These are phyloP conservation scores for Pristis pectinata DNA, from an alignment of 2,797 vertebrate species.

Conservation along the genomic window DNA sequence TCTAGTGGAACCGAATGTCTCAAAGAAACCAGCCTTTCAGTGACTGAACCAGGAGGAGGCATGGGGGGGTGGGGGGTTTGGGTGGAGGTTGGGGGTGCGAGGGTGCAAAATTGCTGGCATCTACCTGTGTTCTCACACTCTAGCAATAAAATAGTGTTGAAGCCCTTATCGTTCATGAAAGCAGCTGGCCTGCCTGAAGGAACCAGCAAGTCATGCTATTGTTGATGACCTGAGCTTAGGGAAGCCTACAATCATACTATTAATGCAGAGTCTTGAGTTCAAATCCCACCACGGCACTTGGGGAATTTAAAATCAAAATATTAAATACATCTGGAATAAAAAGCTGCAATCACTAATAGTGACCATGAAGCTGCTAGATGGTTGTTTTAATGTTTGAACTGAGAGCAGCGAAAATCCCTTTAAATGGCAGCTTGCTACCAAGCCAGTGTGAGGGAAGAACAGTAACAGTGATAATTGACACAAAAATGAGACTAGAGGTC, in stretches of 20 bases:
- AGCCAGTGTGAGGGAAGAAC: background rate
- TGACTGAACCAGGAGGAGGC: too few relatives aligned
- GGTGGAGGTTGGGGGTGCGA: too few relatives aligned
- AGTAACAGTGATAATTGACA: background rate
- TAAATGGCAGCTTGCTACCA: background rate
- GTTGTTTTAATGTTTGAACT: background rate
- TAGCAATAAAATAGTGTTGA: background rate
- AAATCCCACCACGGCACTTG: too few relatives aligned
- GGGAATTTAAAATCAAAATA: too few relatives aligned
- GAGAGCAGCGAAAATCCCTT: background rate
- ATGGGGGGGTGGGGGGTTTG: too few relatives aligned
- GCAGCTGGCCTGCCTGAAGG: background rate
- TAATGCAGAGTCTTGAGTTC: too few relatives aligned
- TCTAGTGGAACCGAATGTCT: background rate
- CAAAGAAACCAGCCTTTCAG: background rate
- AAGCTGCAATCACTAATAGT: too few relatives aligned
- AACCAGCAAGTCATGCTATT: background rate
- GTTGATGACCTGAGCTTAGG: background rate
- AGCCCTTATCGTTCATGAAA: background rate
- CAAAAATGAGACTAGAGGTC: too few relatives aligned
- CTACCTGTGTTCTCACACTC: background rate
- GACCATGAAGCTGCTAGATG: too few relatives aligned
- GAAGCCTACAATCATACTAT: too few relatives aligned
- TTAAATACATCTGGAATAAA: too few relatives aligned
- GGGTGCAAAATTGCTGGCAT: background rate